phyloP scores from a whole-genome alignment of 2,888 invertebrate species.

The Perithous albicinctus region DNA sequence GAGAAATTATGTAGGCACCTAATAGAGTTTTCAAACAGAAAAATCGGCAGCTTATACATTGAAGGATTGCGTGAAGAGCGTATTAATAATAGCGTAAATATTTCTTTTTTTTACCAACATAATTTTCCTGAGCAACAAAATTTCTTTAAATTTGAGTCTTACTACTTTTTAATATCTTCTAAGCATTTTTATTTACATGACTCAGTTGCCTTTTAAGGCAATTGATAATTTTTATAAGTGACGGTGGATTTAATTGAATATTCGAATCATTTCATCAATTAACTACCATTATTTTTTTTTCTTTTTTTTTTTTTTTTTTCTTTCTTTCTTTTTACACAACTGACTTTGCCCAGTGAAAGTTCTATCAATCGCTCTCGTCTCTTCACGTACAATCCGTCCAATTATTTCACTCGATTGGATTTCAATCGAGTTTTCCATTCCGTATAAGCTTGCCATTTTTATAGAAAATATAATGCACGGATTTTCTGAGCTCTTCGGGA shows the following conservation, averaged over 20 bases:
- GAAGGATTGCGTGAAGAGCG: conserved; percentile 4
- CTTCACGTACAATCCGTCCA: conserved; percentile 23
- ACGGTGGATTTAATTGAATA: conserved; percentile 11
- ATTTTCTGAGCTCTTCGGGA: conserved; percentile 1
- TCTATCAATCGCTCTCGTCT: conserved; percentile 42
- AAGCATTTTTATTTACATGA: neutral
- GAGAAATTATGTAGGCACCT: neutral
- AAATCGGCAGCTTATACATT: neutral
- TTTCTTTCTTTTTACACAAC: conserved; percentile 21
- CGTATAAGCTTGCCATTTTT: conserved; percentile 21
- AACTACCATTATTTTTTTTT: conserved; percentile 20
- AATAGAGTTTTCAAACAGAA: neutral
- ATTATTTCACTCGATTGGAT: conserved; percentile 46
- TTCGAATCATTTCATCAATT: conserved; percentile 29
- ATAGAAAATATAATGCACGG: conserved; percentile 1
- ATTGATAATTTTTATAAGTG: conserved; percentile 24
- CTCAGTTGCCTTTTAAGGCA: neutral
- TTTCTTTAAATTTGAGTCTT: conserved; percentile 10
- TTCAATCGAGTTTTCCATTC: conserved; percentile 37
- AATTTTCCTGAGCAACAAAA: conserved; percentile 12
- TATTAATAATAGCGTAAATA: neutral
- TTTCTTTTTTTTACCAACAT: neutral
- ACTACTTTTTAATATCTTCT: neutral
- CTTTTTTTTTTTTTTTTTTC: no score
- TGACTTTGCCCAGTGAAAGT: conserved; percentile 29